A percentile compares a stretch with the other conserved stretches of the same genome.
Evolutionary conservation across 2,113 vertebrate genomes (phyloP).

Genomic region (Sapajus apella): DNA sequence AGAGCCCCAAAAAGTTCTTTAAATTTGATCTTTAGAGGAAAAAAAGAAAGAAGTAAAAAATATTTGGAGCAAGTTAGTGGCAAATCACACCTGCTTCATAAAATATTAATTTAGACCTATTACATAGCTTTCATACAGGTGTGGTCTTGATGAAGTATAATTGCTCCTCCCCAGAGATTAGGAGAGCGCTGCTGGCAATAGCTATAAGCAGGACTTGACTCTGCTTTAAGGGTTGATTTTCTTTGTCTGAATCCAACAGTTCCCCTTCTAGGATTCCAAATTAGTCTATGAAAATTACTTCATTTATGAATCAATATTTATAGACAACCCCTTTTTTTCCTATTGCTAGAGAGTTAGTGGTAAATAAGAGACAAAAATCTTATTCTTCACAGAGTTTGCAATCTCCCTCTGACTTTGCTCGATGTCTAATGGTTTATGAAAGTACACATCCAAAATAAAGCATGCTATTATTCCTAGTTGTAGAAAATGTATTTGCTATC

Average conservation of each 20-base stretch:
- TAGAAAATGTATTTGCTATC: too few species aligned
- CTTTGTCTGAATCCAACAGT: background rate
- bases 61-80: background rate
- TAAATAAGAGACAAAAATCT: background rate
- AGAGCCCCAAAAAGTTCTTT: background rate
- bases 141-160: background rate
- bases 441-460: background rate
- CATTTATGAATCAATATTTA: constrained; percentile 1
- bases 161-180: background rate
- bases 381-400: background rate
- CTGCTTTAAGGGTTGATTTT: background rate
- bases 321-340: background rate
- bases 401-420: background rate
- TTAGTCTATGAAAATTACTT: background rate
- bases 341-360: background rate
- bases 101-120: background rate
- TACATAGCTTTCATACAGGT: background rate
- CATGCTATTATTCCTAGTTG: background rate
- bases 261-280: background rate
- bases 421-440: background rate
- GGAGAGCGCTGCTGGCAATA: background rate
- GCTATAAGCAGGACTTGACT: background rate
- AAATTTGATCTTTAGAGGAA: background rate
- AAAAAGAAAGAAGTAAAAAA: background rate
- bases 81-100: background rate